phyloP scores from a whole-genome alignment of 2,113 vertebrate genomes.

The Labeo catla region DNA sequence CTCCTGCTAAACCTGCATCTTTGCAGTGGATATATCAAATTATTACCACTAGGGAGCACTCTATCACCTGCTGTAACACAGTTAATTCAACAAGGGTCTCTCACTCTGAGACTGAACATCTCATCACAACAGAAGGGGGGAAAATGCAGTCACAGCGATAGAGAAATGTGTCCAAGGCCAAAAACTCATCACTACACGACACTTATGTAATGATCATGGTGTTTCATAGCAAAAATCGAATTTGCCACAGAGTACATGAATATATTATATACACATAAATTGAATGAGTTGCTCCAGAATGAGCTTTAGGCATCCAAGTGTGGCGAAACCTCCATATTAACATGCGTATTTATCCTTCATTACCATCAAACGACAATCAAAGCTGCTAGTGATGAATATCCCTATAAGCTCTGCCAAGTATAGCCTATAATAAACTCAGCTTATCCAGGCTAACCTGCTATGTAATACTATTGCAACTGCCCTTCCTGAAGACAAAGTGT shows the following conservation, averaged over 20 bases:
- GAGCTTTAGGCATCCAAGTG: not conserved
- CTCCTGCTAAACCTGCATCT: not conserved
- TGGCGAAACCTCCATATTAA: not conserved
- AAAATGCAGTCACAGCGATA: not conserved
- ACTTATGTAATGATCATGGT: conserved; percentile 15
- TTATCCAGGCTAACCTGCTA: conserved; percentile 20
- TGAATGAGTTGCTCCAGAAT: conserved; percentile 17
- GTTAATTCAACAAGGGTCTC: not conserved
- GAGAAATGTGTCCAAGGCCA: conserved; percentile 20
- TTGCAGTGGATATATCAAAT: not conserved
- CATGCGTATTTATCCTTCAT: not conserved
- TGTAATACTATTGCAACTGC: conserved; percentile 34
- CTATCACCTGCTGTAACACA: conserved; percentile 11
- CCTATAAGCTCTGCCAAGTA: conserved; percentile 4
- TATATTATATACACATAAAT: conserved; percentile 2
- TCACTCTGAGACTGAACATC: not conserved
- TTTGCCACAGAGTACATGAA: conserved; percentile 8
- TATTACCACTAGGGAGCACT: conserved; percentile 52
- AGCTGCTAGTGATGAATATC: not conserved
- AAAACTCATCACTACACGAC: conserved; percentile 3
- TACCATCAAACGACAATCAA: not conserved
- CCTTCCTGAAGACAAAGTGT: conserved; percentile 41
- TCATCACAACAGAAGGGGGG: conserved; percentile 4
- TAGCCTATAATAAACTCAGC: not conserved
- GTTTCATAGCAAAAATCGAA: not conserved